Base-by-base conservation (phyloP, 2,888 invertebrate genomes). In the Polymixis lichenea region DNA sequence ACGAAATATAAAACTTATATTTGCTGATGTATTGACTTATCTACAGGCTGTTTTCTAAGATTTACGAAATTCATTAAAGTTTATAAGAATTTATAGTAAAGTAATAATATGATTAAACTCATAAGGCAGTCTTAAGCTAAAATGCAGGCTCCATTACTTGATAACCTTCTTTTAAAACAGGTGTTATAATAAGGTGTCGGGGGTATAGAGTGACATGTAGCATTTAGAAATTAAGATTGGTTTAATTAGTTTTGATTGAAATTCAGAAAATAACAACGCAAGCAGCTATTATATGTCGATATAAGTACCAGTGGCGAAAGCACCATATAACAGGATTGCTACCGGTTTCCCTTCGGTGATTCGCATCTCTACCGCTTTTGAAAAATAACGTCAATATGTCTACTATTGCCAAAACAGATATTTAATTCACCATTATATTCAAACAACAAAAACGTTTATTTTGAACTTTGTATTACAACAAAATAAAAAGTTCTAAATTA, bases 121-220 rank as follows among this genome's bases (percentile, higher is more conserved):
- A 86, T 72, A 75, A 76, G 80, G 85, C 85, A 83, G 84, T 88
- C 86, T 81, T 84, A 84, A 82, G 78, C 84, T 86, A 86, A 82
- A 84, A 87, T 82, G 78, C 86, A 87, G 86, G 80, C 87, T 80
- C 70, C 78, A 69, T 67, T 79, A 78, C 62, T 75, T 71, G 66
- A 76, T 77, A 60, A 71, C 65, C 56, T 72, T 75, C 71, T 75
- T 74, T 56, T 61, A 43, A 66, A 68, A 76, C 68, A 72, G 43
- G 65, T 71, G 56, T 64, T 72, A 70, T 56, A 75, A 77, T 46
- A 75, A 80, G 68, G 70, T 72, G 77, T 76, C 38, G 9, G 32
- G 3, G 22, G n/a, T n/a, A n/a, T 46, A 46, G 7, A 38, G 13
- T 56, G n/a, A 17, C 4, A 11, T 56, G 17, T 38, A 19, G 17